These are phyloP conservation scores for Bombus soroeensis DNA, from an alignment of 1,140 invertebrate species.

Conservation along the genomic window DNA sequence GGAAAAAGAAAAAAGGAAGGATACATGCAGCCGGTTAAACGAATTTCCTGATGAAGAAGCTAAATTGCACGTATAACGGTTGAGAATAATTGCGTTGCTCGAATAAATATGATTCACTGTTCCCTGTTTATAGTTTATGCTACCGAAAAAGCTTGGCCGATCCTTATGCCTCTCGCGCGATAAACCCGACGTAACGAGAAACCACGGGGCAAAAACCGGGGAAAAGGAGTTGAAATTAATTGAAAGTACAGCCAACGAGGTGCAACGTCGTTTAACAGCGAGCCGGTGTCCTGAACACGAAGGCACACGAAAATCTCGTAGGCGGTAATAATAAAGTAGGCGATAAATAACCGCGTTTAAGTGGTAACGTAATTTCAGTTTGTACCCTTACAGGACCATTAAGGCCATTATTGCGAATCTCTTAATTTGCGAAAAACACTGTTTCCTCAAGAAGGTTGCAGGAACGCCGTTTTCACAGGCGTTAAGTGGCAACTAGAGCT, in stretches of 20 bases:
- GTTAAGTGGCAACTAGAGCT: slow-evolving; percentile 50
- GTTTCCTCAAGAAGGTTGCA: slow-evolving; percentile 55
- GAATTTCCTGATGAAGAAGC: neutral
- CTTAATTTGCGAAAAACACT: slow-evolving; percentile 81
- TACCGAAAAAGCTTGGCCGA: slow-evolving; percentile 21
- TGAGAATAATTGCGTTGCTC: slow-evolving; percentile 25
- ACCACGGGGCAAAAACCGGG: neutral
- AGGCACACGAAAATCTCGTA: slow-evolving; percentile 56
- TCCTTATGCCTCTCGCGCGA: slow-evolving; percentile 19
- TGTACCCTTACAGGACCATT: slow-evolving; percentile 74
- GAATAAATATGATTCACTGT: slow-evolving; percentile 23
- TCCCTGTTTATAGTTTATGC: neutral
- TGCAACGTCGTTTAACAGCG: slow-evolving; percentile 45
- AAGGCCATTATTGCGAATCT: slow-evolving; percentile 81
- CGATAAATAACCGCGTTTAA: slow-evolving; percentile 79
- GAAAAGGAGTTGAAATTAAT: slow-evolving; percentile 55
- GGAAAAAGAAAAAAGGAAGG: neutral
- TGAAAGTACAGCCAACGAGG: slow-evolving; percentile 56
- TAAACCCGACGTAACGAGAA: slow-evolving; percentile 31
- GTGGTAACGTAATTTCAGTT: slow-evolving; percentile 79
- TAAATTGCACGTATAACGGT: neutral
- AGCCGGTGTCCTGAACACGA: slow-evolving; percentile 40
- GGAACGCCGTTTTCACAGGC: slow-evolving; percentile 35
- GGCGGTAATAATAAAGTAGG: slow-evolving; percentile 74
- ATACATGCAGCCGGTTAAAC: neutral